Evolutionary conservation across 2,888 invertebrate genomes (phyloP).

Genomic region (Pollenia amentaria): DNA sequence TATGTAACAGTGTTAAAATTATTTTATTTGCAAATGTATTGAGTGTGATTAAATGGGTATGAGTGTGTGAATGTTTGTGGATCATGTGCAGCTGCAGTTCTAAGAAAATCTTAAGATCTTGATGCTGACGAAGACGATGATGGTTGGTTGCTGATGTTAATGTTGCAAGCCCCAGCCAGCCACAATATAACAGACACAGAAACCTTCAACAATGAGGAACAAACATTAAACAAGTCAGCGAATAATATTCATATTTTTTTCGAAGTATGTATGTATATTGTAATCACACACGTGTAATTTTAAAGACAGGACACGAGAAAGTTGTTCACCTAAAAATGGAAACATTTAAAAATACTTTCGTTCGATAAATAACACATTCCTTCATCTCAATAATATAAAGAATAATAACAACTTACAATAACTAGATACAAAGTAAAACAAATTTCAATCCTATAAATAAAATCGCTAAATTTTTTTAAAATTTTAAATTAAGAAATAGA

Average conservation of each 20-base stretch:
- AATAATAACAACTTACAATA: too few relatives aligned
- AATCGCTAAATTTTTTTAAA: too few relatives aligned
- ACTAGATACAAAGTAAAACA: too few relatives aligned
- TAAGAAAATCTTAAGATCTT: constrained; percentile 61
- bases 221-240: constrained; percentile 44
- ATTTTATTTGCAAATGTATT: constrained; percentile 16
- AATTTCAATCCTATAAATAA: too few relatives aligned
- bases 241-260: constrained; percentile 26
- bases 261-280: constrained; percentile 22
- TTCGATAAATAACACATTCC: too few relatives aligned
- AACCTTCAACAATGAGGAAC: constrained; percentile 64
- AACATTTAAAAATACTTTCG: not conserved
- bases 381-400: not conserved
- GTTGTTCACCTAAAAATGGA: not conserved
- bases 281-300: constrained; percentile 60
- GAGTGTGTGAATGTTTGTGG: not conserved
- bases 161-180: constrained; percentile 54
- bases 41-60: not conserved
- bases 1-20: constrained; percentile 23
- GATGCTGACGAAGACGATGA: constrained; percentile 5
- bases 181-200: constrained; percentile 40
- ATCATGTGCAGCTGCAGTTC: constrained; percentile 69
- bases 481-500: too few relatives aligned
- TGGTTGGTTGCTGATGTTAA: constrained; percentile 16
- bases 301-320: constrained; percentile 12